phyloP scores from a whole-genome alignment of 2,888 invertebrate genomes.

The Xylophagus ater region DNA sequence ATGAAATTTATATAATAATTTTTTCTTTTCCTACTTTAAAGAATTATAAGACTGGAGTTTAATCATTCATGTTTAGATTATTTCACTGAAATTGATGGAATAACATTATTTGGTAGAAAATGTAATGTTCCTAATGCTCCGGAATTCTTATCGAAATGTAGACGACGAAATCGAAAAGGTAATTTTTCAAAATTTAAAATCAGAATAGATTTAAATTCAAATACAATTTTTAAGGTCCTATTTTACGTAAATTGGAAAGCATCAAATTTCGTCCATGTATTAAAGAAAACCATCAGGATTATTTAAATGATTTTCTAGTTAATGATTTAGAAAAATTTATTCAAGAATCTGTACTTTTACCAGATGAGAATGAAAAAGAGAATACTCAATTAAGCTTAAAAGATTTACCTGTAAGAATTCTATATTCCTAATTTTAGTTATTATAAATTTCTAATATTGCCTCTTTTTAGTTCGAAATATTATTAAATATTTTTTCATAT shows the following conservation, averaged over 20 bases:
- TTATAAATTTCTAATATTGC: neutral
- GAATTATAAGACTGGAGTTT: constrained; percentile 73
- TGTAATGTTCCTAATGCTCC: constrained; percentile 25
- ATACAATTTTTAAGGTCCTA: constrained; percentile 25
- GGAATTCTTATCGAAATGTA: constrained; percentile 24
- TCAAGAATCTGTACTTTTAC: constrained; percentile 20
- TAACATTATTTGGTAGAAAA: constrained; percentile 59
- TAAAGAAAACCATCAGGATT: constrained; percentile 27
- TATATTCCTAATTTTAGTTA: neutral
- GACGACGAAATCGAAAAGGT: constrained; percentile 24
- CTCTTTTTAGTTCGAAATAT: constrained; percentile 64
- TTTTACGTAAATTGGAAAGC: constrained; percentile 32
- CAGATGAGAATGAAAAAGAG: constrained; percentile 15
- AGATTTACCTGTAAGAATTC: constrained; percentile 36
- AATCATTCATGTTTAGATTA: constrained; percentile 71
- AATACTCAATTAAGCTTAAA: constrained; percentile 21
- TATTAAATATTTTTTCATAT: constrained; percentile 66
- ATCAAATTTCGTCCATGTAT: constrained; percentile 32
- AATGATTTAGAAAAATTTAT: constrained; percentile 35
- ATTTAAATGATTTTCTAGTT: constrained; percentile 31
- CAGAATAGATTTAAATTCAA: too few relatives aligned
- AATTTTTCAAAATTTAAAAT: neutral
- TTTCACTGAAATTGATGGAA: constrained; percentile 80
- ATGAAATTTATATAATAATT: constrained; percentile 10
- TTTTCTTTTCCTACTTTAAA: constrained; percentile 34